Evolutionary conservation across 1,140 invertebrate species (phyloP), one percentile per base, ranked within the genome.

Genomic region (Drosophila santomea): DNA sequence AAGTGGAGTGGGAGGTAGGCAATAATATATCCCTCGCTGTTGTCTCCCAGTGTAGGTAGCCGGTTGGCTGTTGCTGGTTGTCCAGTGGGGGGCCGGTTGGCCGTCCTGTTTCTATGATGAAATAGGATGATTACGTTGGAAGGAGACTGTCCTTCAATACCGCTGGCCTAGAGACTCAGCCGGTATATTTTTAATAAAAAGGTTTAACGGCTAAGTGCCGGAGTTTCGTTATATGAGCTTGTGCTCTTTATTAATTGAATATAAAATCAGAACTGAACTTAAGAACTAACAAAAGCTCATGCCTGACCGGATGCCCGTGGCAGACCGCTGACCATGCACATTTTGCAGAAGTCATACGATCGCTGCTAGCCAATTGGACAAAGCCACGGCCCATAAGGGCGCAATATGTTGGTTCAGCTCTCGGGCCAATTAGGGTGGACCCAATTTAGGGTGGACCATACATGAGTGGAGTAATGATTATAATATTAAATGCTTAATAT

Each of bases 291-390:
- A 28, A 28, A 28, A 28, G 28, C 28, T 28, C 28, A 28, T 28
- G 28, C 28, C 7, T 7, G 28, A 28, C 28, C 28, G 5, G 28
- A n/a, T 39, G 14, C 38, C 38, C 14, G 12, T 39, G 38, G 14
- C 38, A 39, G 14, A 39, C 38, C 51, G 12, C 51, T 54, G 32
- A 54, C 35, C 35, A 23, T 20, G 51, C n/a, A n/a, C n/a, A n/a
- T n/a, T n/a, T n/a, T n/a, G n/a, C n/a, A n/a, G n/a, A n/a, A n/a
- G n/a, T n/a, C n/a, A n/a, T n/a, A n/a, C n/a, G n/a, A n/a, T n/a
- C n/a, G n/a, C n/a, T n/a, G n/a, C n/a, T n/a, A n/a, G n/a, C n/a
- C n/a, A n/a, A n/a, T n/a, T n/a, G 8, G 20, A 35, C 28, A 39
- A 54, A 39, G 12, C 20, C 20, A 20, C 20, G 20, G 20, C 20